Base-by-base conservation (phyloP, 2,888 invertebrate species). In the Altica lythri region DNA sequence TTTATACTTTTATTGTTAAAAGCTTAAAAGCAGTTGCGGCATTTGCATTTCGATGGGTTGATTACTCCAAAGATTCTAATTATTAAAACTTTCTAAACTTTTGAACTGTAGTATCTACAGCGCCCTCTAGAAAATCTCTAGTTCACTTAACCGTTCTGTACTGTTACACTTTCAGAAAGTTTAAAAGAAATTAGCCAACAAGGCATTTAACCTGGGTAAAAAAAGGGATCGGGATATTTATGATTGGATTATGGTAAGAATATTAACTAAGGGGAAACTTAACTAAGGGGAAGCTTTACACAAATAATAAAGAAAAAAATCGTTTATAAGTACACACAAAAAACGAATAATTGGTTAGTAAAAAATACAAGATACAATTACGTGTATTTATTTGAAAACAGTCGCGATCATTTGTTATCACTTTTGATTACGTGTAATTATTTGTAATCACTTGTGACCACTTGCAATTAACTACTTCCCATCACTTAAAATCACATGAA, bases 71-170 rank as follows among this genome's bases (percentile, higher is more conserved):
- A 27, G 49, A 45, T 54, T 38, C 44, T 45, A 38, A 49, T 54
- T 54, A 54, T 54, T 54, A 54, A 54, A 54, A 54, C 49, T 54
- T 54, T 22, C 2, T 9, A 25, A 49, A 49, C 14, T 54, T 45
- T 40, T 16, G 37, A 12, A 19, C 17, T 27, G 19, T 25, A 25
- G 12, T 22, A 22, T 6, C 9, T 22, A 22, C 22, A 40, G 14
- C n/a, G 22, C 40, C 40, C 40, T 40, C 44, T 49, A 49, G 10
- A 32, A 32, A 18, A 17, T 32, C 30, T 30, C 17, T 34, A 34
- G 45, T 30, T 32, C 14, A 45, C 45, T 19, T 30, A 45, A 45
- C 18, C 45, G 45, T 45, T 45, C 32, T 10, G 29, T 19, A 34
- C 45, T 2, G 45, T 45, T 45, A 45, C 30, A 45, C 32, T 32